Conservation (phyloP, 2,797 vertebrate species). For the Danio jaintianensis region DNA sequence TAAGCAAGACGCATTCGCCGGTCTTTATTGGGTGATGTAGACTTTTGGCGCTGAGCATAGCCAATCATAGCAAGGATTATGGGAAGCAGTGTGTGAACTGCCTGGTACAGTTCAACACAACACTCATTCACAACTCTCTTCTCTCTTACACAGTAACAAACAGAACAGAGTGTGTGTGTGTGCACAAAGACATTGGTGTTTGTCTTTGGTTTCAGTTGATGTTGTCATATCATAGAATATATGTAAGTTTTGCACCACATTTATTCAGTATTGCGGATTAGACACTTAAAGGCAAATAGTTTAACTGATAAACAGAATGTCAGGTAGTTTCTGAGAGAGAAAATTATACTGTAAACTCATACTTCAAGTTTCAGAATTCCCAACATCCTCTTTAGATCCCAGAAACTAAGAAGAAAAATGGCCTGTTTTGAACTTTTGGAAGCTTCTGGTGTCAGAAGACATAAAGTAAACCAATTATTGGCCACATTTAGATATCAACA, state of each 20-base stretch:
- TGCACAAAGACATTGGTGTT: conserved; percentile 29
- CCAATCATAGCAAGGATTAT: conserved; percentile 46
- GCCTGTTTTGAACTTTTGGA: not conserved
- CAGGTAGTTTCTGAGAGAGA: not conserved
- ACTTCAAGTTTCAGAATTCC: not conserved
- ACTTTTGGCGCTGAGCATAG: not conserved
- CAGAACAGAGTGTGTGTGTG: conserved; percentile 21
- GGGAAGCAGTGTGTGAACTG: conserved; percentile 48
- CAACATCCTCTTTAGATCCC: not conserved
- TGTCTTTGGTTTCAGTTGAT: not conserved
- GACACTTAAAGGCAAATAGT: not conserved
- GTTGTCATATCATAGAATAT: conserved; percentile 12
- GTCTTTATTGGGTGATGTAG: conserved; percentile 45
- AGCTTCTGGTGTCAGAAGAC: no score
- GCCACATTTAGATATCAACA: no score
- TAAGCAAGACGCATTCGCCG: conserved; percentile 30
- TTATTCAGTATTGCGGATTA: not conserved
- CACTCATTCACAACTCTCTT: conserved; percentile 53
- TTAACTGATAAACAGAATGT: not conserved
- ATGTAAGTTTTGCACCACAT: not conserved
- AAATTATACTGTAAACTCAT: not conserved
- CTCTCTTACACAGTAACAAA: conserved; percentile 27
- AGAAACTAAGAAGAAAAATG: not conserved
- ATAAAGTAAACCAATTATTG: no score
- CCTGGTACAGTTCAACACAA: conserved; percentile 65